A percentile compares a stretch with the other conserved stretches of the same genome.
Conservation (phyloP, 2,113 vertebrate species). For the Sardina pilchardus region DNA sequence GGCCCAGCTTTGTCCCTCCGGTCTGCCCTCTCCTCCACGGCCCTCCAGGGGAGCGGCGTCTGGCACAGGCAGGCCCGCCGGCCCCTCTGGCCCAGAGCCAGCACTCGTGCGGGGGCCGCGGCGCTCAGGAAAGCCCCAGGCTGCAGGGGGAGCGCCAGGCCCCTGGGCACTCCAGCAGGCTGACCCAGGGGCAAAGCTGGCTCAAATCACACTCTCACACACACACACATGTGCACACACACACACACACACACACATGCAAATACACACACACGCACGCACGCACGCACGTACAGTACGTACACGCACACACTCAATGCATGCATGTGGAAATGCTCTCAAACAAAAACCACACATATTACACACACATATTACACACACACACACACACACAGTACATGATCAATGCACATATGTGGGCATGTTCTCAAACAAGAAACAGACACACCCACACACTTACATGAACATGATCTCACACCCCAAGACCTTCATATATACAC, state of each 20-base stretch:
- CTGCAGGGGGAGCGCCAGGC: conserved; percentile 52
- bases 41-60: conserved; percentile 54
- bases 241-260: neutral
- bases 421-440: no score
- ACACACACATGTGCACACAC: neutral
- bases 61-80: conserved; percentile 63
- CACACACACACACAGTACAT: no score
- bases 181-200: conserved; percentile 4
- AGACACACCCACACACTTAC: no score
- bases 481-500: neutral
- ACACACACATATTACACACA: no score
- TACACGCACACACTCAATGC: neutral
- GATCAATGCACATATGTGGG: neutral
- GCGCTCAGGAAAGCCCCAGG: conserved; percentile 65
- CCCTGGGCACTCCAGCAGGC: conserved; percentile 48
- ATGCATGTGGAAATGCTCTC: no score
- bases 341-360: no score
- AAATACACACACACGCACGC: neutral
- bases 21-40: conserved; percentile 57
- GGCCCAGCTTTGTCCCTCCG: conserved; percentile 73
- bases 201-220: conserved; percentile 1
- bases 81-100: conserved; percentile 68
- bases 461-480: no score
- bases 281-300: neutral
- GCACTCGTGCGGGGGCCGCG: conserved; percentile 65